Evolutionary conservation across 2,113 vertebrate genomes (phyloP), one percentile per base, ranked within the genome.

Genomic region (Pycnonotus jocosus): DNA sequence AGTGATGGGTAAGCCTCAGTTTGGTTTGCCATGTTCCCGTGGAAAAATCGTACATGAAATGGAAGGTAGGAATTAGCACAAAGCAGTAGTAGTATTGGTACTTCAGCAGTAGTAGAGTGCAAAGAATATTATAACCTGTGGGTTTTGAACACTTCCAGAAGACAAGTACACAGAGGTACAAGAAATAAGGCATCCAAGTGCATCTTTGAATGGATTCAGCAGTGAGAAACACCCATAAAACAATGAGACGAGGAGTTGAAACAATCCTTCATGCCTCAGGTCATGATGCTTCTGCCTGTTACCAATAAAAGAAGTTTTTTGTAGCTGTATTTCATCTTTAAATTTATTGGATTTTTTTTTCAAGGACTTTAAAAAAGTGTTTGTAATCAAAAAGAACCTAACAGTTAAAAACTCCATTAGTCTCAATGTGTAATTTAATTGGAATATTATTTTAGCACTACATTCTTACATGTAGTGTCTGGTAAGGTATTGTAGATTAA

Each of bases 401-500:
- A 53, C 30, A 80, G 45, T 87, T 85, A 48, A 71, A 89, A 90
- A 38, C 11, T 42, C 62, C 12, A 33, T 57, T 84, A 30, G 24
- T 77, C 31, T 66, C n/a, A 40, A 42, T 40, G 13, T 47, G 44
- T 51, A 81, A 66, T 88, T 92, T 45, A 92, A 64, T 48, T 74
- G 20, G 13, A 77, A 64, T 90, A 60, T 66, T 80, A 6, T 27
- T 56, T 83, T 92, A 68, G 44, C 38, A 31, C 65, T 57, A 35
- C 44, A 86, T 71, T 78, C 68, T 90, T 93, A 40, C 44, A 78
- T 88, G 50, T 48, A 62, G 72, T 64, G 72, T 74, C 88, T 94
- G 61, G 92, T 86, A 81, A 56, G 37, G 45, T 60, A 65, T 84
- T 94, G 80, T 71, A 83, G 93, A 31, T 96, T 97, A 94, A 96